These are phyloP conservation scores for Siniperca chuatsi DNA, from an alignment of 2,113 vertebrate genomes.

Conservation along the genomic window DNA sequence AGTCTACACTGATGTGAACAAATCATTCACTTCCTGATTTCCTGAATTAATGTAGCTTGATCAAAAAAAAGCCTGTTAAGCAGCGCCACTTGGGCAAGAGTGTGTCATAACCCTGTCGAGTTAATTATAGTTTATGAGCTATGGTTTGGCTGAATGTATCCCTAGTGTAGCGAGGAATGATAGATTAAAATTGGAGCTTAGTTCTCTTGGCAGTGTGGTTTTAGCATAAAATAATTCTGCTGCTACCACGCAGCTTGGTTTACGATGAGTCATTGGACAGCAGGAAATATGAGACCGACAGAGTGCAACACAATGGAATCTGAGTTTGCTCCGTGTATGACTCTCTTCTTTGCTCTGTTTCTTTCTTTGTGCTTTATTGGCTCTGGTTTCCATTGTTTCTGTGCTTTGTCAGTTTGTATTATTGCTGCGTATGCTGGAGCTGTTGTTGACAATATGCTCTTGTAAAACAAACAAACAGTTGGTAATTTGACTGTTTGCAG, in stretches of 20 bases:
- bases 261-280: neutral
- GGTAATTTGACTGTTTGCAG: neutral
- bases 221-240: neutral
- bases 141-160: constrained; percentile 5
- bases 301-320: constrained; percentile 1
- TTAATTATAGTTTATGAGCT: constrained; percentile 14
- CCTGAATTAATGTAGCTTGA: neutral
- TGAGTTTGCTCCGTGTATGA: neutral
- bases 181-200: neutral
- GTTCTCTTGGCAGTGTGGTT: neutral
- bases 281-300: constrained; percentile 19
- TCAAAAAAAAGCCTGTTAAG: constrained; percentile 6
- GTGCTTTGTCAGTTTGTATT: neutral
- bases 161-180: neutral
- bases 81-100: neutral
- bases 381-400: constrained; percentile 11
- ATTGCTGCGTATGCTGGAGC: neutral
- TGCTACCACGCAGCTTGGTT: neutral
- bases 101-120: neutral
- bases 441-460: neutral
- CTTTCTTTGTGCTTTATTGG: neutral
- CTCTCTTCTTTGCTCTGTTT: neutral
- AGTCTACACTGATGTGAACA: neutral
- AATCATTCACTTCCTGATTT: neutral
- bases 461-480: neutral